Percentiles rank a stretch among this genome's conserved stretches.
Conservation (phyloP, 2,113 vertebrate genomes). For the Sphaerodactylus townsendi region DNA sequence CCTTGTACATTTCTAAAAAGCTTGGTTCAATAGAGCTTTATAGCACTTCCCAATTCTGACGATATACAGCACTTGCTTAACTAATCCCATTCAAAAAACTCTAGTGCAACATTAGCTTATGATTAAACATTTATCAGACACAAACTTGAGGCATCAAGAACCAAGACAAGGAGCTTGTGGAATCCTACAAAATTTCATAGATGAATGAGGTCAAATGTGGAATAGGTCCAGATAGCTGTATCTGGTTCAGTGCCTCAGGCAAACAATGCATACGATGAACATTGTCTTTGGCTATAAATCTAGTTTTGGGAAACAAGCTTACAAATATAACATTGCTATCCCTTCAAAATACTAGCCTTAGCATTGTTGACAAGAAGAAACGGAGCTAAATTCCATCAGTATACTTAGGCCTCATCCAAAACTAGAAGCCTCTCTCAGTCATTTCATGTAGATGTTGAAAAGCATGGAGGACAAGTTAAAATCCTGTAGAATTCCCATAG, state of each 20-base stretch:
- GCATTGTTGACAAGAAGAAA: background rate
- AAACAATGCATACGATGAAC: background rate
- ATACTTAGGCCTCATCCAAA: background rate
- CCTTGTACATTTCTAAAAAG: background rate
- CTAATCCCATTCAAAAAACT: background rate
- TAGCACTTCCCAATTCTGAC: background rate
- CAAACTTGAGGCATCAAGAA: background rate
- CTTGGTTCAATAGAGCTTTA: background rate
- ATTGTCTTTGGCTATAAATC: background rate
- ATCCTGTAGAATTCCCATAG: background rate
- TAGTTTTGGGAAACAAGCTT: background rate
- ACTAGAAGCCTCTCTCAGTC: background rate
- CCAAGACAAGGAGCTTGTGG: background rate
- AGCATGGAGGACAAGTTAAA: background rate
- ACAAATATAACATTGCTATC: background rate
- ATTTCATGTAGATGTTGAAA: background rate
- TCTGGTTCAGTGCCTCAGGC: fast-evolving
- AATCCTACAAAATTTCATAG: background rate
- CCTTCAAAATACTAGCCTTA: background rate
- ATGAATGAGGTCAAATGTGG: background rate
- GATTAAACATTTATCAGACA: background rate
- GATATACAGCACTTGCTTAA: background rate
- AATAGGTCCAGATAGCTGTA: background rate
- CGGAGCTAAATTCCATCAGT: background rate
- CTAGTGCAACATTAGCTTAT: background rate